A percentile compares a stretch with the other conserved stretches of the same genome.
Conservation (phyloP, 2,888 invertebrate genomes). For the Hemistola chrysoprasaria region DNA sequence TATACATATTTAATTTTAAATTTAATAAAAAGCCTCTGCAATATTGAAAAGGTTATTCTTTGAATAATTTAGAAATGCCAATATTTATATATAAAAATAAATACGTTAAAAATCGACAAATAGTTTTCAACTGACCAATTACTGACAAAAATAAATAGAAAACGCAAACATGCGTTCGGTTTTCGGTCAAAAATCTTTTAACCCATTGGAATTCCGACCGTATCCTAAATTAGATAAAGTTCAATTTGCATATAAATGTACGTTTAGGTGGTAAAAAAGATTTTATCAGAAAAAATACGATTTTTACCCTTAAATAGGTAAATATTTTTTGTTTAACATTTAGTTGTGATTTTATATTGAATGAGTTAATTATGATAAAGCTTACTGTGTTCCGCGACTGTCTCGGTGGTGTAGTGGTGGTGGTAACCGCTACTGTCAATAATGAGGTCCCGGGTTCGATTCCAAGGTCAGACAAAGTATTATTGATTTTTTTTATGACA, state of each 20-base stretch:
- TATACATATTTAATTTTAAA: no score
- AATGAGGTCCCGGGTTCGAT: no score
- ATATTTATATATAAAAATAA: no score
- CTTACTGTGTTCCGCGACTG: no score
- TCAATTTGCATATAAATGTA: constrained; percentile 32
- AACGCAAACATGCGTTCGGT: constrained; percentile 21
- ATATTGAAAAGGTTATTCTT: no score
- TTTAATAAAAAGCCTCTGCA: no score
- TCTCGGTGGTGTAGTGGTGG: no score
- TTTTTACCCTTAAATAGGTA: constrained; percentile 32
- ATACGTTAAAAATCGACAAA: constrained; percentile 22
- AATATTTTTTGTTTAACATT: constrained; percentile 26
- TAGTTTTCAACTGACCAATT: constrained; percentile 38
- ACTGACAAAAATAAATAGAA: constrained; percentile 35
- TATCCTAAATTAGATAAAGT: constrained; percentile 28
- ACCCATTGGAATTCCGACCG: constrained; percentile 27
- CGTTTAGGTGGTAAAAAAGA: constrained; percentile 30
- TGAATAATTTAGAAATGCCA: no score
- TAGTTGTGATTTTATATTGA: constrained; percentile 17
- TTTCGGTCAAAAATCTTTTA: constrained; percentile 14
- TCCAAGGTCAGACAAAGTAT: no score
- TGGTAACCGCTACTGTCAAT: no score
- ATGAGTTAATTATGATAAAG: no score
- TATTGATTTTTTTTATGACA: no score
- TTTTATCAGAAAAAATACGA: constrained; percentile 36